These are phyloP conservation scores for Unio delphinus DNA, from an alignment of 2,888 invertebrate species.

Conservation along the genomic window DNA sequence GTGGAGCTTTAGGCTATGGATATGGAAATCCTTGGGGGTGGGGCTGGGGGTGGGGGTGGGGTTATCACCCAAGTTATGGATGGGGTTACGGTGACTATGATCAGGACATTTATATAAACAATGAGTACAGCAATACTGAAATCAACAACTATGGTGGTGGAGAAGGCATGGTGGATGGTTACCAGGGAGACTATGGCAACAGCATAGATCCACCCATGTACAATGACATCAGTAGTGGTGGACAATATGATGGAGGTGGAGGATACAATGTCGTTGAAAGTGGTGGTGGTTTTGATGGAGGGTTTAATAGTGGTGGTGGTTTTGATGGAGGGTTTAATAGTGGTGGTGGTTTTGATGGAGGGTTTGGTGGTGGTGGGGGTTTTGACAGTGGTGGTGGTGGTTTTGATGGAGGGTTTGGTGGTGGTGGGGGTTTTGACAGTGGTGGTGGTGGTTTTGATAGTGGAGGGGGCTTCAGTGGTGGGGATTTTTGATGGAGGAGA, in stretches of 20 bases:
- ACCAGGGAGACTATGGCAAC: slow-evolving; percentile 23
- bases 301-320: slow-evolving; percentile 20
- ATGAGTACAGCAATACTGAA: slow-evolving; percentile 16
- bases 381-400: slow-evolving; percentile 1
- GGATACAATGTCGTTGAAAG: slow-evolving; percentile 14
- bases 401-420: slow-evolving; percentile 4
- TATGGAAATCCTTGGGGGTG: slow-evolving; percentile 29
- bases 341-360: slow-evolving; percentile 16
- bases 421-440: slow-evolving; percentile 4
- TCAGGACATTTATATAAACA: slow-evolving; percentile 25
- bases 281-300: slow-evolving; percentile 22
- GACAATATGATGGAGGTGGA: slow-evolving; percentile 14
- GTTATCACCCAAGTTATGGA: slow-evolving; percentile 27
- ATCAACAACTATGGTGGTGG: slow-evolving; percentile 24
- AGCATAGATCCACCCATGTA: slow-evolving; percentile 5
- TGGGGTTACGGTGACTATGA: slow-evolving; percentile 35
- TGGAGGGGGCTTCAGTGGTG: neutral
- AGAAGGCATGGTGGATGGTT: slow-evolving; percentile 24
- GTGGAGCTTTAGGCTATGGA: slow-evolving; percentile 24
- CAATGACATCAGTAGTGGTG: slow-evolving; percentile 8
- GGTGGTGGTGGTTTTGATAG: slow-evolving; percentile 9
- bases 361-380: slow-evolving; percentile 3
- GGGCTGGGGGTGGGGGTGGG: slow-evolving; percentile 35
- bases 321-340: slow-evolving; percentile 17
- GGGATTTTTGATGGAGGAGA: no score